Percentiles rank a stretch among this genome's conserved stretches.
Evolutionary conservation across 2,797 vertebrate genomes (phyloP).

Genomic region (Sardinella longiceps): DNA sequence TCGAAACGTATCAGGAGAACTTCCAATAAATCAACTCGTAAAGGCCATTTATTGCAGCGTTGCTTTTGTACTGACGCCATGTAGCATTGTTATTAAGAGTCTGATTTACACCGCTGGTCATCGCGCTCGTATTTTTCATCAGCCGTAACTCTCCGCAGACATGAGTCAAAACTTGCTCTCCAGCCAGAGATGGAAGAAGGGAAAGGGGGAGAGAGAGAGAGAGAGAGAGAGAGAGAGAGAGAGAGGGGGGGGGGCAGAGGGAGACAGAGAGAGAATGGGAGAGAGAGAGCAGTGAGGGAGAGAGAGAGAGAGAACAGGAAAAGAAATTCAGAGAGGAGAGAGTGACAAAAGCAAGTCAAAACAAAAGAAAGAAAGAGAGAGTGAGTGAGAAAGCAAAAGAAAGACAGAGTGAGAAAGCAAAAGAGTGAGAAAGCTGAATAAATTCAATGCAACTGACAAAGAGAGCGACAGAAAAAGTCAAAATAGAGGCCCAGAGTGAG

Average conservation of each 20-base stretch:
- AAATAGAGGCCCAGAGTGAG: neutral
- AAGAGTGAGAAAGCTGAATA: neutral
- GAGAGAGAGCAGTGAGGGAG: neutral
- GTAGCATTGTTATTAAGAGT: neutral
- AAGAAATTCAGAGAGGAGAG: neutral
- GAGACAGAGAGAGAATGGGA: neutral
- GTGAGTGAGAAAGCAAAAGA: neutral
- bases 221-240: neutral
- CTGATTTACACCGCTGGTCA: conserved; percentile 26
- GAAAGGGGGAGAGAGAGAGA: neutral
- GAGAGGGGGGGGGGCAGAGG: neutral
- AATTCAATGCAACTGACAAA: no score
- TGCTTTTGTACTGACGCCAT: conserved; percentile 8
- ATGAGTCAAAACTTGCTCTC: conserved; percentile 20
- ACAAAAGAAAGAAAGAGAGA: neutral
- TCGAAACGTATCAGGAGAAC: conserved; percentile 22
- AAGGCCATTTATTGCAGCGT: conserved; percentile 23
- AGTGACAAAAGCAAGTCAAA: neutral
- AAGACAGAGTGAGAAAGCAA: neutral
- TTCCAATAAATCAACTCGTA: conserved; percentile 21
- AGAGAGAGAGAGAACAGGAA: neutral
- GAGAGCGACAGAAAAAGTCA: neutral
- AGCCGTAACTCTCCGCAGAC: conserved; percentile 10
- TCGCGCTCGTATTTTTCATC: conserved; percentile 13
- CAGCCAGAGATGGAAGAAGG: neutral